These are phyloP conservation scores for Spilarctia lutea DNA, from an alignment of 2,888 invertebrate species.

Conservation along the genomic window DNA sequence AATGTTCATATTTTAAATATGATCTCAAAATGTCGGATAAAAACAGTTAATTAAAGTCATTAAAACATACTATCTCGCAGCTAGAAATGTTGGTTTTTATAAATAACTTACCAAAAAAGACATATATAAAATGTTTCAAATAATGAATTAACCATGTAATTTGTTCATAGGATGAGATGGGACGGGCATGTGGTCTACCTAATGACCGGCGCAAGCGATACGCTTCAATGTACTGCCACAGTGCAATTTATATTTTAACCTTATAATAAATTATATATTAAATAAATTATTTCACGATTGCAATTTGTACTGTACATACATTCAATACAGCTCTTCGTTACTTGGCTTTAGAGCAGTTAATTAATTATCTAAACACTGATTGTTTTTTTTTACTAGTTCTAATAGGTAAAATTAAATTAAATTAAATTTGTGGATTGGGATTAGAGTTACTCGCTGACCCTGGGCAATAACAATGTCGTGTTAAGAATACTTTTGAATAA, in stretches of 20 bases:
- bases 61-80: not conserved
- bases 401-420: not conserved
- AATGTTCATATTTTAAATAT: too few species aligned
- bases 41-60: not conserved
- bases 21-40: not conserved
- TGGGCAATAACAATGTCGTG: too few species aligned
- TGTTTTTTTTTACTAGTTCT: not conserved
- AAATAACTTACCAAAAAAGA: slow-evolving; percentile 10
- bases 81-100: not conserved
- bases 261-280: slow-evolving; percentile 54
- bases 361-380: not conserved
- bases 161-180: slow-evolving; percentile 55
- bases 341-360: not conserved
- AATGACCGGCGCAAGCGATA: slow-evolving; percentile 59
- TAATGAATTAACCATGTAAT: slow-evolving; percentile 67
- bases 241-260: slow-evolving; percentile 61
- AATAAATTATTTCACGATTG: slow-evolving; percentile 42
- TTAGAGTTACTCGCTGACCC: too few species aligned
- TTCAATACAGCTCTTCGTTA: not conserved
- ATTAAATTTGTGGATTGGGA: not conserved
- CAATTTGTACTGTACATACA: slow-evolving; percentile 23
- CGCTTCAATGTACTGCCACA: slow-evolving; percentile 57
- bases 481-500: too few species aligned
- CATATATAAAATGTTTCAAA: slow-evolving; percentile 44
- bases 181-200: slow-evolving; percentile 57